Percentiles rank a stretch among this genome's conserved stretches.
Conservation (phyloP, 2,888 invertebrate species). For the Limnephilus marmoratus region DNA sequence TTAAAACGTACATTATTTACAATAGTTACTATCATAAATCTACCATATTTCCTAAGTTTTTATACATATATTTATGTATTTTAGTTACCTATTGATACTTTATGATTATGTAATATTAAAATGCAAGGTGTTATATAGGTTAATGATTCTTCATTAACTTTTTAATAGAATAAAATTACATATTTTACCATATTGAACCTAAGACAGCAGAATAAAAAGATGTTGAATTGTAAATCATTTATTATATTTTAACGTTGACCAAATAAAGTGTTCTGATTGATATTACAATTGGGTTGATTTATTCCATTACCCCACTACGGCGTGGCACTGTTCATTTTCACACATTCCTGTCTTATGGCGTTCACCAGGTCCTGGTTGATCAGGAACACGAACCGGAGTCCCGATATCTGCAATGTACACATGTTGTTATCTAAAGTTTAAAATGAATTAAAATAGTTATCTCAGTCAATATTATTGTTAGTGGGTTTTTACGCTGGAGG, state of each 20-base stretch:
- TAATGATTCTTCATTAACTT: constrained; percentile 10
- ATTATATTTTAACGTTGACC: constrained; percentile 59
- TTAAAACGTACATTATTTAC: constrained; percentile 17
- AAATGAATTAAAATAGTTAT: constrained; percentile 46
- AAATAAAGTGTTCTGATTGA: constrained; percentile 66
- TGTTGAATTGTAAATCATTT: constrained; percentile 38
- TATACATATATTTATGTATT: not conserved
- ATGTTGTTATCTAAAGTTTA: constrained; percentile 41
- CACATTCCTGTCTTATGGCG: constrained; percentile 92
- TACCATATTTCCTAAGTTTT: not conserved
- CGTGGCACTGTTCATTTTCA: constrained; percentile 81
- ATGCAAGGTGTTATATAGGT: constrained; percentile 40
- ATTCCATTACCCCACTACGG: constrained; percentile 50
- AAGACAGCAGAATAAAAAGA: constrained; percentile 30
- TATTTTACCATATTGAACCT: constrained; percentile 31
- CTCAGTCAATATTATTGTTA: constrained; percentile 30
- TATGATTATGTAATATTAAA: constrained; percentile 14
- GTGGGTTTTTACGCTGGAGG: not conserved
- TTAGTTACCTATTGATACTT: constrained; percentile 25
- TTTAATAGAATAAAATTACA: constrained; percentile 25
- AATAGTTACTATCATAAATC: not conserved
- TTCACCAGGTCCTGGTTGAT: constrained; percentile 95
- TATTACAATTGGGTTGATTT: constrained; percentile 39
- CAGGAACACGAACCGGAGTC: constrained; percentile 93
- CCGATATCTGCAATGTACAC: constrained; percentile 83